Evolutionary conservation across 2,797 vertebrate species (phyloP).

Genomic region (Girardinus metallicus): DNA sequence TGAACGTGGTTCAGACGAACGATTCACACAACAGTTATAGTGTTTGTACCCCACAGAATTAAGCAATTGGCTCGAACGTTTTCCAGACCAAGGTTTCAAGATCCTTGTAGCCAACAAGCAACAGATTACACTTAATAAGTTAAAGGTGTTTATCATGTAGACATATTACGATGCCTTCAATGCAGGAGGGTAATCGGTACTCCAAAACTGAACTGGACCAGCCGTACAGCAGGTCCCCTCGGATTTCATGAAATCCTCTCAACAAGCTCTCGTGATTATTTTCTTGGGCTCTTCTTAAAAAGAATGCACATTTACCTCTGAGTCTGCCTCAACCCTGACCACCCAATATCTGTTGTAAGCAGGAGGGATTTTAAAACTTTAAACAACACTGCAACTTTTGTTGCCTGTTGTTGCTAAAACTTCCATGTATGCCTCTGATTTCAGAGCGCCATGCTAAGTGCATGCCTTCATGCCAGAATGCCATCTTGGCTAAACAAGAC

Average conservation of each 20-base stretch:
- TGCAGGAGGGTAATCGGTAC: constrained; percentile 12
- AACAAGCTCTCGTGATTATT: constrained; percentile 18
- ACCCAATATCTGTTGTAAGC: constrained; percentile 46
- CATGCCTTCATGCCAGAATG: constrained; percentile 50
- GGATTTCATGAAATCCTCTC: constrained; percentile 32
- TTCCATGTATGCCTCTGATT: constrained; percentile 56
- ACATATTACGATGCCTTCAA: constrained; percentile 37
- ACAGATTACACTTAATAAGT: constrained; percentile 27
- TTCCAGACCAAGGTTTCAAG: constrained; percentile 30
- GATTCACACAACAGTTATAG: background rate
- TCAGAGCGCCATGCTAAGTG: constrained; percentile 64
- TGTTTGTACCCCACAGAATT: constrained; percentile 40
- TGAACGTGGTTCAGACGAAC: background rate
- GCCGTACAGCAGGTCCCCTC: constrained; percentile 32
- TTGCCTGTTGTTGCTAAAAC: constrained; percentile 60
- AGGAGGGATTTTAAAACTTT: constrained; percentile 67
- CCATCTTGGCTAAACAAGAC: constrained; percentile 80
- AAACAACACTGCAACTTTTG: constrained; percentile 56
- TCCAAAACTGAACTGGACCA: constrained; percentile 26
- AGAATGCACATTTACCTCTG: constrained; percentile 48
- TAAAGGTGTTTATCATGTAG: constrained; percentile 25
- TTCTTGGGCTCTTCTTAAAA: constrained; percentile 45
- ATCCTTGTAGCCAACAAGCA: constrained; percentile 25
- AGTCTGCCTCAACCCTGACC: constrained; percentile 36
- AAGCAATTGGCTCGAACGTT: constrained; percentile 26